Evolutionary conservation across 2,113 vertebrate species (phyloP).

Genomic region (Lagopus leucura): DNA sequence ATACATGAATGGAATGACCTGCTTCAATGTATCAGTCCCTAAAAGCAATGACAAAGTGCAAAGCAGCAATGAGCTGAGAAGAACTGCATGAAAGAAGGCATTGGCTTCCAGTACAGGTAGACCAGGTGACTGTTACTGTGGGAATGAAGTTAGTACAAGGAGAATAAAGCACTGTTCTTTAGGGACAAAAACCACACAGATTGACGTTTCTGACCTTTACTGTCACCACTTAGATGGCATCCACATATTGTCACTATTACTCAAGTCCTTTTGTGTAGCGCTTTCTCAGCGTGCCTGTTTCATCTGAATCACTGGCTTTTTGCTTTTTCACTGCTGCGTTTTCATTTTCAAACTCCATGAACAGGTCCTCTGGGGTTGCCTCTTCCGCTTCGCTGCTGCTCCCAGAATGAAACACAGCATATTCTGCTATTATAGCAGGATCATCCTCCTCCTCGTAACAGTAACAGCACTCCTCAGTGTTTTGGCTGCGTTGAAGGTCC

Average conservation of each 20-base stretch:
- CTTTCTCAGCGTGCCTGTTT: constrained; percentile 76
- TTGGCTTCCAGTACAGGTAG: not conserved
- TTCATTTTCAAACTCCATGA: constrained; percentile 27
- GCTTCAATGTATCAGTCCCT: not conserved
- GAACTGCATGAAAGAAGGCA: not conserved
- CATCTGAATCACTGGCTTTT: not conserved
- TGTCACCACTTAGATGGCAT: not conserved
- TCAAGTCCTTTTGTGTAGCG: constrained; percentile 74
- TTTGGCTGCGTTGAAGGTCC: constrained; percentile 75
- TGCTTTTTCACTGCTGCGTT: not conserved
- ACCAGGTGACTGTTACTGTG: not conserved
- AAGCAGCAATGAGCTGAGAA: not conserved
- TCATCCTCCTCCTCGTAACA: constrained; percentile 74
- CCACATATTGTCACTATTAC: not conserved
- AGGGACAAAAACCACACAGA: not conserved
- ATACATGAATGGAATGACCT: not conserved
- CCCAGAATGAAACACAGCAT: constrained; percentile 79
- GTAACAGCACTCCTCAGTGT: constrained; percentile 41
- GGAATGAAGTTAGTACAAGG: not conserved
- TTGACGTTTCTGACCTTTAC: not conserved
- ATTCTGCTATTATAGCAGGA: constrained; percentile 87
- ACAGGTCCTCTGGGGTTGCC: constrained; percentile 46
- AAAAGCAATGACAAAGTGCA: not conserved
- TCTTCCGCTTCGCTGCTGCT: constrained; percentile 80
- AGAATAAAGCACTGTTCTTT: not conserved